Conservation (phyloP, 2,113 vertebrate genomes). For the Todiramphus chloris region DNA sequence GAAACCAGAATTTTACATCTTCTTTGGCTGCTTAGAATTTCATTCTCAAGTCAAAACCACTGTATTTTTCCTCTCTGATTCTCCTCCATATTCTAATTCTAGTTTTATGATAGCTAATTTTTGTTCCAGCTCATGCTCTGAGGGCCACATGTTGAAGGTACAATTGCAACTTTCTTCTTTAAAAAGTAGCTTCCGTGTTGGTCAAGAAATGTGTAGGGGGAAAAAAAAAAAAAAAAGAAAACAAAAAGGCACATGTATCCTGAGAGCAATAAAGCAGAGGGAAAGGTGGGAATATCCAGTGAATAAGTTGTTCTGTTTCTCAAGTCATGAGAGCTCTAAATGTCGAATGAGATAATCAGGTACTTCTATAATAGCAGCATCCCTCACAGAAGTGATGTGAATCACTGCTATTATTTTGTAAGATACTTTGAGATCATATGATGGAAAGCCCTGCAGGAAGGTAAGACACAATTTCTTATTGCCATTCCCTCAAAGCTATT, state of each 20-base stretch:
- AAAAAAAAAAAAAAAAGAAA: not conserved
- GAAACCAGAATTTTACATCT: not conserved
- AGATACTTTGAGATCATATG: not conserved
- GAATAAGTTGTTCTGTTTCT: not conserved
- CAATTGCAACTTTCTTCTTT: not conserved
- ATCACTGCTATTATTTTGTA: constrained; percentile 1
- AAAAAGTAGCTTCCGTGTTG: not conserved
- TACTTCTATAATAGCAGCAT: not conserved
- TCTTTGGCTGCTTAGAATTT: not conserved
- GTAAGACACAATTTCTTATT: not conserved
- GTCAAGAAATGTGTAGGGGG: not conserved
- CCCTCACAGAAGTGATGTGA: not conserved
- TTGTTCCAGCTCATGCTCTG: not conserved
- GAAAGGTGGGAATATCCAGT: not conserved
- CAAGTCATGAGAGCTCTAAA: not conserved
- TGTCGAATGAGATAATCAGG: not conserved
- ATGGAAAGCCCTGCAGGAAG: constrained; percentile 28
- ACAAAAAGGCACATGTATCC: too few species aligned
- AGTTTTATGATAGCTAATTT: not conserved
- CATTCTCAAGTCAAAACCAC: not conserved
- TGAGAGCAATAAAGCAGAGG: not conserved
- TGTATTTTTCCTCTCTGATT: not conserved
- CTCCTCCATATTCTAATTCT: not conserved
- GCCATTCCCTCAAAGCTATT: not conserved
- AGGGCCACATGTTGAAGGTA: not conserved